Percentiles rank a stretch among this genome's conserved stretches.
These are phyloP conservation scores for Drosophila eugracilis DNA, from an alignment of 1,140 invertebrate genomes.

Conservation along the genomic window DNA sequence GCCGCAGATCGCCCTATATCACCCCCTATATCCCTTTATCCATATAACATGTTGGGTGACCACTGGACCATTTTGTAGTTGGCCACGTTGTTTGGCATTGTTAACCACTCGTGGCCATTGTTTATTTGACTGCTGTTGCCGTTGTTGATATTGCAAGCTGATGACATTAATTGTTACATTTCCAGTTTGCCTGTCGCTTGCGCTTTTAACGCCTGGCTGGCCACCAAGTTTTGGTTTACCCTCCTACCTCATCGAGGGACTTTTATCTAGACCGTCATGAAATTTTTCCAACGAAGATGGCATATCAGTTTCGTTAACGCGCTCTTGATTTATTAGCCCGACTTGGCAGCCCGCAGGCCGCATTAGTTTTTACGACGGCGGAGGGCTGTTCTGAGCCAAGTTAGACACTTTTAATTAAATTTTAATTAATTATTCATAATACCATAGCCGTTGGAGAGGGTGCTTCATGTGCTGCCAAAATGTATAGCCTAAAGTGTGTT, in stretches of 20 bases:
- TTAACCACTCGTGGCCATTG: constrained; percentile 68
- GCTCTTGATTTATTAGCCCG: constrained; percentile 66
- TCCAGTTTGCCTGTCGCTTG: constrained; percentile 43
- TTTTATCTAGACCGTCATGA: constrained; percentile 1
- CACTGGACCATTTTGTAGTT: constrained; percentile 55
- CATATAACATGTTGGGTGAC: constrained; percentile 30
- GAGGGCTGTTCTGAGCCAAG: constrained; percentile 25
- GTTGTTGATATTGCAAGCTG: constrained; percentile 58
- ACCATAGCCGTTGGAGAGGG: constrained; percentile 4
- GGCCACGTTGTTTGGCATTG: constrained; percentile 68
- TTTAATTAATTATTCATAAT: constrained; percentile 73
- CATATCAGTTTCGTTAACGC: constrained; percentile 57
- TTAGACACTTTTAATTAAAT: constrained; percentile 77
- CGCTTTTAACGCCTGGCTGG: constrained; percentile 42
- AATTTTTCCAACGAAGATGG: not conserved
- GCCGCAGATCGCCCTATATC: not conserved
- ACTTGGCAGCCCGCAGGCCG: constrained; percentile 11
- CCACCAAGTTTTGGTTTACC: constrained; percentile 33
- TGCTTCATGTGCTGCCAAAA: constrained; percentile 57
- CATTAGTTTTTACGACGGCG: constrained; percentile 45
- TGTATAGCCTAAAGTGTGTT: constrained; percentile 58
- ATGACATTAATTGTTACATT: constrained; percentile 78
- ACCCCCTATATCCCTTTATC: constrained; percentile 2
- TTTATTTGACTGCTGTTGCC: constrained; percentile 48
- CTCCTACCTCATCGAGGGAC: constrained; percentile 13